phyloP scores from a whole-genome alignment of 2,797 vertebrate genomes.

The Lophotriccus pileatus region DNA sequence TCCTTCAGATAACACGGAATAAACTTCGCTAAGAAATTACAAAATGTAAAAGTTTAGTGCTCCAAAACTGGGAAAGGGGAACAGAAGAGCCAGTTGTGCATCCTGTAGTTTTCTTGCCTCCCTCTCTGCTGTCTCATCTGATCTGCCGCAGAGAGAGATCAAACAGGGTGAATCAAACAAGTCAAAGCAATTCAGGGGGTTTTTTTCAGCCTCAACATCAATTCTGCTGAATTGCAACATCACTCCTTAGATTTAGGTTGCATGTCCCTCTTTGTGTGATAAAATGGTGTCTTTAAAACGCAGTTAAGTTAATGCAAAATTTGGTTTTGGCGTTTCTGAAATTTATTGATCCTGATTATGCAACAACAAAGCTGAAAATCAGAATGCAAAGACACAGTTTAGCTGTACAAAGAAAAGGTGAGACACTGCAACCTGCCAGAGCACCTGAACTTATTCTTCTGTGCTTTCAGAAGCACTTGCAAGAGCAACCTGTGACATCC shows the following conservation, averaged over 20 bases:
- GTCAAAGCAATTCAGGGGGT: neutral
- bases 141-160: neutral
- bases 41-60: neutral
- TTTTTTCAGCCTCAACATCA: neutral
- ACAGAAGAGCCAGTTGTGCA: neutral
- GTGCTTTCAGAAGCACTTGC: neutral
- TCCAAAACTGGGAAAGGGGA: neutral
- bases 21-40: neutral
- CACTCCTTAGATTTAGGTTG: neutral
- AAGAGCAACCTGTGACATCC: neutral
- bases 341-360: neutral
- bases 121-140: neutral
- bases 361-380: neutral
- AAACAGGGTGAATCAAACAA: neutral
- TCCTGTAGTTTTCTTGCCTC: neutral
- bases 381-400: neutral
- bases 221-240: neutral
- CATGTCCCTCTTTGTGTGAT: neutral
- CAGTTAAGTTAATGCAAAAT: neutral
- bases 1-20: neutral
- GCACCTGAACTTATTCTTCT: neutral
- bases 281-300: neutral
- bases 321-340: neutral
- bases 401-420: neutral
- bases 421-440: neutral